Conservation (phyloP, 2,113 vertebrate genomes). For the Marmota monax region DNA sequence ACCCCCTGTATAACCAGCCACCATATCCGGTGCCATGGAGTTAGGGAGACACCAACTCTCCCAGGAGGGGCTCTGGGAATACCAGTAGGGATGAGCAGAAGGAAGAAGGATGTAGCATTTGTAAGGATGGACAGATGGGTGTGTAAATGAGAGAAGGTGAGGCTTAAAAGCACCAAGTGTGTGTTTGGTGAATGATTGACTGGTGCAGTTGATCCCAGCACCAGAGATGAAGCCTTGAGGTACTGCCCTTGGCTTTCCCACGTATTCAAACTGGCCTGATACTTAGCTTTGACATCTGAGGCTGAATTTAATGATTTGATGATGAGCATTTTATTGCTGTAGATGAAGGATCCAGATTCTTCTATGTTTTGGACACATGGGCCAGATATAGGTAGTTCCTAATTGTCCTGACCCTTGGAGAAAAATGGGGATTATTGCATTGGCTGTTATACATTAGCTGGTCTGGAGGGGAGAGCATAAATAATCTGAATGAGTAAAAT, state of each 20-base stretch:
- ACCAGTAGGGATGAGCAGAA: neutral
- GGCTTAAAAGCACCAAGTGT: neutral
- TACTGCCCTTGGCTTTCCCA: neutral
- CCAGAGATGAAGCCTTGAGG: neutral
- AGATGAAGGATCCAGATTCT: neutral
- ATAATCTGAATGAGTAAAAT: neutral
- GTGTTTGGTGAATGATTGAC: neutral
- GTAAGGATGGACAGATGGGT: neutral
- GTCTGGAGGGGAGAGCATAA: neutral
- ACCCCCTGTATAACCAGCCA: neutral
- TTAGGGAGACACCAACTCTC: neutral
- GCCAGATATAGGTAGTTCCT: neutral
- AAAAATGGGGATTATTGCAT: neutral
- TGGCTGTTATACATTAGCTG: neutral
- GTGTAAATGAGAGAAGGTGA: neutral
- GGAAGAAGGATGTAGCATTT: neutral
- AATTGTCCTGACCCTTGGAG: neutral
- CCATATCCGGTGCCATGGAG: neutral
- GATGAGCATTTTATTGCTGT: neutral
- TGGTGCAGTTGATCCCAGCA: rapidly evolving
- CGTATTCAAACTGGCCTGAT: neutral
- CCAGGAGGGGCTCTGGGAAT: neutral
- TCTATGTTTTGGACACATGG: neutral
- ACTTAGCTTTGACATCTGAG: constrained; percentile 48
- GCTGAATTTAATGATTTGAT: constrained; percentile 19